phyloP scores from a whole-genome alignment of 2,888 invertebrate species.

The Taenaris catops region DNA sequence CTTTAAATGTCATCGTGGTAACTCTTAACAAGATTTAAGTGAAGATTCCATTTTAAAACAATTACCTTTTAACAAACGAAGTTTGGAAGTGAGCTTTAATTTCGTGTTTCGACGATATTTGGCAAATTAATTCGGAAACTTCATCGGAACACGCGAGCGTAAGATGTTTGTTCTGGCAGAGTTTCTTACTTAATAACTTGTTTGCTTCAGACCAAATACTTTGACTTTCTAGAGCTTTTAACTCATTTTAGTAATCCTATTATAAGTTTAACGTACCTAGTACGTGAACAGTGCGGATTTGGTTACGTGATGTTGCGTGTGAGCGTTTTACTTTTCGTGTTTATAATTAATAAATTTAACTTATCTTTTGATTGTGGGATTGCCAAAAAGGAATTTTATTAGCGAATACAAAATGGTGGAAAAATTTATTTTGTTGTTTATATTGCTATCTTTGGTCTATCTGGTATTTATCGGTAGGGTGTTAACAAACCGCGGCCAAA shows the following conservation, averaged over 20 bases:
- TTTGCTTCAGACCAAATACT: constrained; percentile 18
- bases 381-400: too few species aligned
- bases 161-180: constrained; percentile 59
- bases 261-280: constrained; percentile 7
- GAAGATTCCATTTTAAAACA: constrained; percentile 44
- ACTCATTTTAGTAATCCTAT: constrained; percentile 20
- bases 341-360: too few species aligned
- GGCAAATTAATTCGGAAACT: constrained; percentile 72
- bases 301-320: too few species aligned
- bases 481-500: too few species aligned
- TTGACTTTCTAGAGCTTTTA: constrained; percentile 17
- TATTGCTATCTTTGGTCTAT: too few species aligned
- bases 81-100: constrained; percentile 63
- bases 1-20: constrained; percentile 1
- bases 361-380: too few species aligned
- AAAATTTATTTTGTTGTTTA: too few species aligned
- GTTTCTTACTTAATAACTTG: constrained; percentile 45
- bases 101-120: constrained; percentile 70
- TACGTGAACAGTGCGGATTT: neutral
- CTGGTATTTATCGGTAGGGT: too few species aligned
- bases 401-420: too few species aligned
- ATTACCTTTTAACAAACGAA: constrained; percentile 72
- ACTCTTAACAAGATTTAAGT: constrained; percentile 1
- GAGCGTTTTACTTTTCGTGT: too few species aligned
- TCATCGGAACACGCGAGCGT: constrained; percentile 62